These are phyloP conservation scores for Staurois parvus DNA, from an alignment of 2,797 vertebrate species.

Conservation along the genomic window DNA sequence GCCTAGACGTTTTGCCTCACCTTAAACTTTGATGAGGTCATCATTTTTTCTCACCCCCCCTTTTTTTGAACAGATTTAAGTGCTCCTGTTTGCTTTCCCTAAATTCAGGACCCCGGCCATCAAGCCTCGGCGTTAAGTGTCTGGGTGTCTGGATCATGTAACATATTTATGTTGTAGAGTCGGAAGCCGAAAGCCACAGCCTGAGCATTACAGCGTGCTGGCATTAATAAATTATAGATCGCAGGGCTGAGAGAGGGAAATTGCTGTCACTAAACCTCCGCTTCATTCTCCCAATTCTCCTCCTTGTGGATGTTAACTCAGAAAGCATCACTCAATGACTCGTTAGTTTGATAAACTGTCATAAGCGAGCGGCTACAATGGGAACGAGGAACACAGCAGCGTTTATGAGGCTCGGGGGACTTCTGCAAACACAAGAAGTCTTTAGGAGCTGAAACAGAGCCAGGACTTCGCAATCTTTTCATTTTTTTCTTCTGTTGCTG, in stretches of 20 bases:
- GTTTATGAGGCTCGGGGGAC: constrained; percentile 73
- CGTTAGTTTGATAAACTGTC: constrained; percentile 82
- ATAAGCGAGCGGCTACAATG: constrained; percentile 69
- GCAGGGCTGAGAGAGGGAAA: constrained; percentile 70
- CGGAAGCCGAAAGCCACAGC: constrained; percentile 67
- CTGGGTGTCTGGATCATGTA: constrained; percentile 20
- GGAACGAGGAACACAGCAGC: constrained; percentile 71
- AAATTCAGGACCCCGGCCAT: background rate
- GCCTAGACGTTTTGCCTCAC: too few species aligned
- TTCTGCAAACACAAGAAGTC: constrained; percentile 76
- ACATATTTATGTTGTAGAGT: constrained; percentile 57
- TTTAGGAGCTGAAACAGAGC: constrained; percentile 77
- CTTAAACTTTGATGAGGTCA: too few species aligned
- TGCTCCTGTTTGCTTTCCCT: background rate
- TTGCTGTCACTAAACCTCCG: constrained; percentile 72
- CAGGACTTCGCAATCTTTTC: constrained; percentile 71
- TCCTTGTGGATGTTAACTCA: constrained; percentile 69
- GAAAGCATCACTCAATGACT: constrained; percentile 77
- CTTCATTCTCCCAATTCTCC: constrained; percentile 73
- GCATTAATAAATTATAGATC: constrained; percentile 76
- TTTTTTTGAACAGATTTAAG: too few species aligned
- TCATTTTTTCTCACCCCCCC: too few species aligned
- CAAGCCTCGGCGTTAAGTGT: background rate
- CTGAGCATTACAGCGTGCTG: constrained; percentile 64
- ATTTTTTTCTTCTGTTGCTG: constrained; percentile 67